These are phyloP conservation scores for Lithophane socia DNA, from an alignment of 2,888 invertebrate species.

Conservation along the genomic window DNA sequence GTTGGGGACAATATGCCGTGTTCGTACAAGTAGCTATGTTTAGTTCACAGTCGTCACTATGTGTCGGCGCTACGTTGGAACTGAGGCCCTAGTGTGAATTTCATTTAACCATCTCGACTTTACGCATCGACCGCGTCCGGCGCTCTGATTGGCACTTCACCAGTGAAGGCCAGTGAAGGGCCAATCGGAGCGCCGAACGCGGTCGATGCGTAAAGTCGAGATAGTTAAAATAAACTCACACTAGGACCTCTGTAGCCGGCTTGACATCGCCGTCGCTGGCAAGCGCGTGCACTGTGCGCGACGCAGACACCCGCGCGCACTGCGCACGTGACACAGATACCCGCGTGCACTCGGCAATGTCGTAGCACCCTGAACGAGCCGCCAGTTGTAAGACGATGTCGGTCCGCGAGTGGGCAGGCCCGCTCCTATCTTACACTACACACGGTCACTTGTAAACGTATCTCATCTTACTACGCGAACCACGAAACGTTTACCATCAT, in stretches of 20 bases:
- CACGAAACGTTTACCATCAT: conserved; percentile 10
- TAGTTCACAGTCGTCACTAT: background rate
- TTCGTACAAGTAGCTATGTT: background rate
- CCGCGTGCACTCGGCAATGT: background rate
- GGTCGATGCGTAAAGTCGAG: no score
- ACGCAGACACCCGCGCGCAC: background rate
- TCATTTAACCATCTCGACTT: no score
- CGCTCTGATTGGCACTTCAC: no score
- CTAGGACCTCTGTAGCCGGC: no score
- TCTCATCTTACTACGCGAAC: conserved; percentile 20
- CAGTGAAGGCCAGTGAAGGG: no score
- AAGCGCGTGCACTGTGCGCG: background rate
- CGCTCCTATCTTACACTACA: conserved; percentile 45
- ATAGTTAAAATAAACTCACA: no score
- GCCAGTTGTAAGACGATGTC: background rate
- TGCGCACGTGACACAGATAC: background rate
- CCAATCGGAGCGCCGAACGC: no score
- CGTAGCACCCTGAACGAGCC: background rate
- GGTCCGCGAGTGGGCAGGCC: conserved; percentile 59
- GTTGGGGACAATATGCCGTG: background rate
- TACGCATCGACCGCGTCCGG: no score
- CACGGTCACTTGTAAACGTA: conserved; percentile 47
- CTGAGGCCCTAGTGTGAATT: background rate
- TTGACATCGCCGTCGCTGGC: no score
- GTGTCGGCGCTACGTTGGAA: background rate